These are phyloP conservation scores for Riptortus pedestris DNA, from an alignment of 1,140 invertebrate genomes.

Conservation along the genomic window DNA sequence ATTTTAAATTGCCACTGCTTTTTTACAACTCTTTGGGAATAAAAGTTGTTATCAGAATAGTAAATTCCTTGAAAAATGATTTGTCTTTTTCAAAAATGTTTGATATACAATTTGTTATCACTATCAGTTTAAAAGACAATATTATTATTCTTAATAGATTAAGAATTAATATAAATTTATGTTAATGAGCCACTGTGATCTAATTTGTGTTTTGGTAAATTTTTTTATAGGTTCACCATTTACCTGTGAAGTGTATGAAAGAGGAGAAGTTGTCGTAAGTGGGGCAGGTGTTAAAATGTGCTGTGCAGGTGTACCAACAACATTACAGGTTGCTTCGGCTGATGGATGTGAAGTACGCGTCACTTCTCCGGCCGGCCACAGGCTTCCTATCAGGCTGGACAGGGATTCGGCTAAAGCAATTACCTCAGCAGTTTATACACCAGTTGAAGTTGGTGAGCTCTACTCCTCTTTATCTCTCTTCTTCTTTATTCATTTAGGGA, in stretches of 20 bases:
- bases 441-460: slow-evolving; percentile 59
- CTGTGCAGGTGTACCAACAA: slow-evolving; percentile 46
- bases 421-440: slow-evolving; percentile 63
- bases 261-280: slow-evolving; percentile 47
- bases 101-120: no score
- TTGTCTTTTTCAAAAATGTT: no score
- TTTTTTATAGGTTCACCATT: slow-evolving; percentile 84
- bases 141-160: no score
- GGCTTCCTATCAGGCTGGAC: slow-evolving; percentile 53
- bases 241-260: slow-evolving; percentile 62
- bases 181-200: no score
- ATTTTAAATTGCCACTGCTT: no score
- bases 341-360: slow-evolving; percentile 53
- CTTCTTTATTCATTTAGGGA: background rate
- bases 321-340: slow-evolving; percentile 47
- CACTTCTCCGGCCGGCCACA: slow-evolving; percentile 65
- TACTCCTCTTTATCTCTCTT: slow-evolving; percentile 14
- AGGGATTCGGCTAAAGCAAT: slow-evolving; percentile 46
- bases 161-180: no score
- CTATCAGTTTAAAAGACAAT: no score
- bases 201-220: no score
- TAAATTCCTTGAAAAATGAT: no score
- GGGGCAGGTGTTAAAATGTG: slow-evolving; percentile 52
- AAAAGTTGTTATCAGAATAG: no score
- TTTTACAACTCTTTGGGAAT: no score